These are phyloP conservation scores for Thomomys bottae DNA, from an alignment of 2,113 vertebrate genomes.

Conservation along the genomic window DNA sequence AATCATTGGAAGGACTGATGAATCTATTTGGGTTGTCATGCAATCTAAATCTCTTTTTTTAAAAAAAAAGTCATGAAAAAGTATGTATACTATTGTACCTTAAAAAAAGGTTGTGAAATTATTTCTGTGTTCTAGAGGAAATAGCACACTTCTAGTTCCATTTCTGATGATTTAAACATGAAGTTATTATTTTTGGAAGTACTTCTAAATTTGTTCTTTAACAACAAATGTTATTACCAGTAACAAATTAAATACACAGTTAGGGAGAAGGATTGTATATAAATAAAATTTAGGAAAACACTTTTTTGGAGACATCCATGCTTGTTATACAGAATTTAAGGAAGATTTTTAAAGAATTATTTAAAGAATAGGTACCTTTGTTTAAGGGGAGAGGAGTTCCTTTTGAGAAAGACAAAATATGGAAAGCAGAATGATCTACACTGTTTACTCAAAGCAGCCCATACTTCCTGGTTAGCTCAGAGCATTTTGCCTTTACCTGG, in stretches of 20 bases:
- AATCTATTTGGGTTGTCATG: neutral
- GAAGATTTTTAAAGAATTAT: conserved; percentile 21
- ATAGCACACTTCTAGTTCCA: neutral
- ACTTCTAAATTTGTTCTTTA: conserved; percentile 6
- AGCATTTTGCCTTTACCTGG: conserved; percentile 25
- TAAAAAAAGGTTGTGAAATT: neutral
- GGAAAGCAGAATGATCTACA: neutral
- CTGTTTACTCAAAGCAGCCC: conserved; percentile 36
- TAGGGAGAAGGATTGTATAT: neutral
- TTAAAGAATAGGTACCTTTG: conserved; percentile 31
- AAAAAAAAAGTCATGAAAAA: neutral
- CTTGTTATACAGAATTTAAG: neutral
- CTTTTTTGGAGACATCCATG: neutral
- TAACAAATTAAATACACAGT: neutral
- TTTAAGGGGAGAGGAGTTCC: neutral
- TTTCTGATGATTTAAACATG: conserved; percentile 18
- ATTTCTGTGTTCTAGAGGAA: conserved; percentile 55
- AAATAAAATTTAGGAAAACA: conserved; percentile 39
- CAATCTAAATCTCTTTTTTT: neutral
- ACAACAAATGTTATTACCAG: neutral
- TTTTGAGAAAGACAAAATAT: conserved; percentile 14
- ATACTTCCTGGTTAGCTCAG: conserved; percentile 47
- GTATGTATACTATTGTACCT: neutral
- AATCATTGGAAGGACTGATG: neutral
- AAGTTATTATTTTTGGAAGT: conserved; percentile 3